Evolutionary conservation across 2,797 vertebrate genomes (phyloP), one percentile per base, ranked within the genome.

Genomic region (Toxotes lorentzi): DNA sequence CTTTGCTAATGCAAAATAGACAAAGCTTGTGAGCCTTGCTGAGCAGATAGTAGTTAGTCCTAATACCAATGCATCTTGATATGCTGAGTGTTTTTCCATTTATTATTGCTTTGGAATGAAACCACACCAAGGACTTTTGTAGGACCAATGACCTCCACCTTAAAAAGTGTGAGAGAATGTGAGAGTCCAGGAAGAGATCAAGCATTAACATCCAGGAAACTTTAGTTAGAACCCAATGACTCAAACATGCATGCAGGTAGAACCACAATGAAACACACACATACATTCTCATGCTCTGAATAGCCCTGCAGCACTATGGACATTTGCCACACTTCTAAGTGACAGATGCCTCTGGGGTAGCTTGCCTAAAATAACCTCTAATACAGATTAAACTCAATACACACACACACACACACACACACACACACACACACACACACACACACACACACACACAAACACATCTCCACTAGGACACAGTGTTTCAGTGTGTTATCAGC

Each of bases 401-500:
- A 60, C 38, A 21, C 7, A 35, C 13, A 32, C 19, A 57, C 41
- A 61, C 40, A 63, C 17, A 69, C 57, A 62, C 57, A 60, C 43
- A 64, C 11, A 64, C 35, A 65, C 40, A 53, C n/a, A 60, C 38
- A 58, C 24, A 60, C 38, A 21, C 7, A 35, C 13, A 32, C 19
- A 57, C 41, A 61, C 57, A 58, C 24, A 60, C 38, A 21, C 7
- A 35, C 13, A 32, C 19, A 57, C 41, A 61, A n/a, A n/a, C n/a
- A 27, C 45, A 12, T 24, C 23, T 51, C 58, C 32, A 11, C 17
- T 13, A 17, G 27, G 60, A 53, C 50, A 47, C 40, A 54, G 40
- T 35, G 47, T 74, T 71, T 75, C 21, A 58, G 54, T 66, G 65
- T 41, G 83, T 73, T 77, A 81, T 83, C 83, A 67, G 71, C 56